Percentiles rank a stretch among this genome's conserved stretches.
Evolutionary conservation across 2,888 invertebrate species (phyloP).

Genomic region (Macroteleia sp.): DNA sequence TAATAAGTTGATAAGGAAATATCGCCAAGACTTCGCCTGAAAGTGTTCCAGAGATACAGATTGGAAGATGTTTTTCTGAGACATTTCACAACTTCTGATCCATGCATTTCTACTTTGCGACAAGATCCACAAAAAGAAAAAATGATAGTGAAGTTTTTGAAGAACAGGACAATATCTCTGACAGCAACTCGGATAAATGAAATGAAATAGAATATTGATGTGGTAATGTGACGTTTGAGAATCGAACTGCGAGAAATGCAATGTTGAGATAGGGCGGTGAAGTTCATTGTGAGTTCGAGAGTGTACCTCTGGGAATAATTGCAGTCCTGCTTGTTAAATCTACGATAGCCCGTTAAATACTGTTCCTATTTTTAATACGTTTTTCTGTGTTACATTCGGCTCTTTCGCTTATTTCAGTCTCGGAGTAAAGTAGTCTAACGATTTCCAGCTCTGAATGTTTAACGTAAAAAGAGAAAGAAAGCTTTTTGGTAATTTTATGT

Average conservation of each 20-base stretch:
- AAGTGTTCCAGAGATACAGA: too few species aligned
- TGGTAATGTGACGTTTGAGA: conserved; percentile 39
- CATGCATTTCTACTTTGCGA: too few species aligned
- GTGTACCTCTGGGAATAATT: conserved; percentile 56
- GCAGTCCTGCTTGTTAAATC: conserved; percentile 52
- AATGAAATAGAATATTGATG: conserved; percentile 45
- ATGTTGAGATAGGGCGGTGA: conserved; percentile 50
- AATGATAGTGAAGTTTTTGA: too few species aligned
- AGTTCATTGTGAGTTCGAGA: conserved; percentile 45
- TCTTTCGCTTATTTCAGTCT: conserved; percentile 25
- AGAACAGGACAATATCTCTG: too few species aligned
- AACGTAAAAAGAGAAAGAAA: too few species aligned
- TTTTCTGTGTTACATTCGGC: conserved; percentile 24
- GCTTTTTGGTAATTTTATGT: too few species aligned
- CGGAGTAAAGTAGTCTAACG: conserved; percentile 18
- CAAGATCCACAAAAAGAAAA: too few species aligned
- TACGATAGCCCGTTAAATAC: conserved; percentile 49
- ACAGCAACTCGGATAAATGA: too few species aligned
- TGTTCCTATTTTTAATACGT: conserved; percentile 50
- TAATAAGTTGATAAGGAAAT: conserved; percentile 36
- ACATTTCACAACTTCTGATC: too few species aligned
- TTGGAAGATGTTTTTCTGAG: not conserved
- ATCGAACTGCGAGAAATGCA: conserved; percentile 41
- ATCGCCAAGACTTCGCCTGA: not conserved
- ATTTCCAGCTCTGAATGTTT: too few species aligned